phyloP scores from a whole-genome alignment of 2,797 vertebrate genomes.

The Lutjanus argentimaculatus region DNA sequence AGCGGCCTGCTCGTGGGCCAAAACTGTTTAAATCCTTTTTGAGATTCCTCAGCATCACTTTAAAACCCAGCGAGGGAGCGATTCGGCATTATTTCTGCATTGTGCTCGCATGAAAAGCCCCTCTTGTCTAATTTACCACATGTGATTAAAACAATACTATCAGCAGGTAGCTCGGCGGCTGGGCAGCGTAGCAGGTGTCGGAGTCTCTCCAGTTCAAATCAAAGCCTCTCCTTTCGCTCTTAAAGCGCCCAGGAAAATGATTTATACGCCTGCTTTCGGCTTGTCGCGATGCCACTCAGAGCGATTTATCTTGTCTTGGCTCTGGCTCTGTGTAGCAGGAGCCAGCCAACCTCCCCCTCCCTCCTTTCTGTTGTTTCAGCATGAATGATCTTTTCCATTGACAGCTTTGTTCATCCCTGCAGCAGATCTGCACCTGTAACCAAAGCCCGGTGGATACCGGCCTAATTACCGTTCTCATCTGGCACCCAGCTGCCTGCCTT shows the following conservation, averaged over 20 bases:
- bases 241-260: conserved; percentile 67
- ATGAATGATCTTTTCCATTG: conserved; percentile 79
- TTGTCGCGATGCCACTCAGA: conserved; percentile 75
- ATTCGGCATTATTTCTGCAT: background rate
- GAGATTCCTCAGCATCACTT: conserved; percentile 20
- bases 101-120: background rate
- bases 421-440: conserved; percentile 81
- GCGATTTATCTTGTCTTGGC: conserved; percentile 78
- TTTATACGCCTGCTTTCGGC: conserved; percentile 69
- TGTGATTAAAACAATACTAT: conserved; percentile 32
- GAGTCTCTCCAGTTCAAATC: conserved; percentile 47
- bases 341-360: conserved; percentile 45
- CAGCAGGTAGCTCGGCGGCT: conserved; percentile 36
- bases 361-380: conserved; percentile 75
- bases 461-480: conserved; percentile 81
- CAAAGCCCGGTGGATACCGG: conserved; percentile 78
- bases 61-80: conserved; percentile 20
- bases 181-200: background rate
- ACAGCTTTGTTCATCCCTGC: conserved; percentile 79
- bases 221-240: conserved; percentile 56
- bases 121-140: conserved; percentile 35
- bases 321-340: conserved; percentile 49
- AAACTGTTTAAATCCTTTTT: background rate
- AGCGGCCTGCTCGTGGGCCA: conserved; percentile 21
- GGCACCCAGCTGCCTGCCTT: conserved; percentile 75